phyloP scores from a whole-genome alignment of 2,888 invertebrate species.

The Perithous albicinctus region DNA sequence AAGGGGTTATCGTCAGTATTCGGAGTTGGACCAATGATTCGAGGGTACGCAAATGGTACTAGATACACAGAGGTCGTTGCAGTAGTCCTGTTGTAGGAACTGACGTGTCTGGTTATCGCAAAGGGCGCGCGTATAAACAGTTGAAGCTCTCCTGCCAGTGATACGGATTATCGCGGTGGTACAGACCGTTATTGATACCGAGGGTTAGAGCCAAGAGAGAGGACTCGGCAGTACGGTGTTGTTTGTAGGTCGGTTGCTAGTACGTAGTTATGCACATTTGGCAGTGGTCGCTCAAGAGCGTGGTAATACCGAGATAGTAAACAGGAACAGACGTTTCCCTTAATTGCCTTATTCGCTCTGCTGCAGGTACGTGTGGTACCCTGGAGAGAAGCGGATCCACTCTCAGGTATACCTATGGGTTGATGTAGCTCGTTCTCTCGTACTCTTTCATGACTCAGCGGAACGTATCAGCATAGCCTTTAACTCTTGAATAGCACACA shows the following conservation, averaged over 20 bases:
- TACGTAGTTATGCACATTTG: constrained; percentile 62
- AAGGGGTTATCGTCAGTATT: background rate
- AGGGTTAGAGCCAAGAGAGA: constrained; percentile 35
- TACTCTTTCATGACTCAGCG: background rate
- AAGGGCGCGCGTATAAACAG: constrained; percentile 22
- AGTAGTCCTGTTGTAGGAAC: constrained; percentile 19
- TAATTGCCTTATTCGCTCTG: constrained; percentile 65
- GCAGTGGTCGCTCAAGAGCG: constrained; percentile 65
- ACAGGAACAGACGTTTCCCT: constrained; percentile 68
- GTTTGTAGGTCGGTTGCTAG: constrained; percentile 41
- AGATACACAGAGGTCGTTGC: constrained; percentile 13
- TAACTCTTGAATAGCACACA: background rate
- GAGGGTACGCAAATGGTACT: constrained; percentile 25
- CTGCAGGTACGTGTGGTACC: constrained; percentile 23
- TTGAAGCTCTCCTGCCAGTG: constrained; percentile 40
- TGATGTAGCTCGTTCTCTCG: background rate
- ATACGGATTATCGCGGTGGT: constrained; percentile 59
- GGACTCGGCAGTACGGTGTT: constrained; percentile 39
- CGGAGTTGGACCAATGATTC: background rate
- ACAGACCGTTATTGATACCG: constrained; percentile 66
- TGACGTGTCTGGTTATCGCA: constrained; percentile 12
- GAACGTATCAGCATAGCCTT: background rate
- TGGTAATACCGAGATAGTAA: constrained; percentile 70
- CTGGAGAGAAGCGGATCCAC: background rate
- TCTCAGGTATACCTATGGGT: background rate